Evolutionary conservation across 2,113 vertebrate genomes (phyloP).

Genomic region (Aptenodytes forsteri): DNA sequence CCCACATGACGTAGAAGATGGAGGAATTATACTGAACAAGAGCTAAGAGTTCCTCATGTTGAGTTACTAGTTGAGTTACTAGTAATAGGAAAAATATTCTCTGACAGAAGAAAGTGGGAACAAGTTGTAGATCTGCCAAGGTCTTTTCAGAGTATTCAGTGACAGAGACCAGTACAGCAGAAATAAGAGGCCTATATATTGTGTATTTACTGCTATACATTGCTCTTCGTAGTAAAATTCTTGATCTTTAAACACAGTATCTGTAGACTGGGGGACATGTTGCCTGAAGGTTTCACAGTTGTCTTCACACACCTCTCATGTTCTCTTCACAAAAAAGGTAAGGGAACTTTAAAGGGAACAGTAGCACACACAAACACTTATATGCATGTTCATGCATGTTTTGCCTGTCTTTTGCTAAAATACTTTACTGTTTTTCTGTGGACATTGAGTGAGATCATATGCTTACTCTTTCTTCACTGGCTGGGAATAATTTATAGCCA

Average conservation of each 20-base stretch:
- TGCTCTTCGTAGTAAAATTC: not conserved
- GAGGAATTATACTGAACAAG: not conserved
- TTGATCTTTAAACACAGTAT: not conserved
- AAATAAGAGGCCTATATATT: not conserved
- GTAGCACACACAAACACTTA: not conserved
- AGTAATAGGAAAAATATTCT: not conserved
- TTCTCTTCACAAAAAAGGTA: not conserved
- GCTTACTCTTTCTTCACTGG: not conserved
- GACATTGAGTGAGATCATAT: not conserved
- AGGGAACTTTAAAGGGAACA: not conserved
- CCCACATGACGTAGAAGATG: not conserved
- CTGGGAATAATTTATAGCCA: not conserved
- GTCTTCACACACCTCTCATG: not conserved
- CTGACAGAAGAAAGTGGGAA: not conserved
- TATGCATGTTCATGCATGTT: not conserved
- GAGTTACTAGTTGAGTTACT: not conserved
- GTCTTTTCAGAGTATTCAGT: not conserved
- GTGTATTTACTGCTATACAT: not conserved
- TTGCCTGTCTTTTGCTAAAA: not conserved
- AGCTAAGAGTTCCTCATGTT: not conserved
- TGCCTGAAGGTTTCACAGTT: not conserved
- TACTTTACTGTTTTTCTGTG: not conserved
- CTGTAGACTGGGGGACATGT: not conserved
- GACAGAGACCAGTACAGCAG: not conserved
- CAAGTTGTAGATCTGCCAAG: not conserved